phyloP scores from a whole-genome alignment of 2,113 vertebrate species.

The Apodemus speciosus region DNA sequence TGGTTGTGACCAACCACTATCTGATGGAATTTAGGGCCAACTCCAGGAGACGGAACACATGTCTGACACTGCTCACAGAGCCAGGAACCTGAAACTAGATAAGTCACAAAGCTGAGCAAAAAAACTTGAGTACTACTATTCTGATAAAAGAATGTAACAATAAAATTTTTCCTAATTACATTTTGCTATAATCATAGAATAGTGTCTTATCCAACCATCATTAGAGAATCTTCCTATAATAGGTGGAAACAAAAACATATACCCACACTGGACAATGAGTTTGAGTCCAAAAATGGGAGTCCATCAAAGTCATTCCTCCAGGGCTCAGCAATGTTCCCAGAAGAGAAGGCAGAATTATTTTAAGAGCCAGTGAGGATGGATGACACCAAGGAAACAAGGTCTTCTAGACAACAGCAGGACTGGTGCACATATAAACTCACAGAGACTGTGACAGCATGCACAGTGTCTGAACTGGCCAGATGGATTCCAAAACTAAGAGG shows the following conservation, averaged over 20 bases:
- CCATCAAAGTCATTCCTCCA: background rate
- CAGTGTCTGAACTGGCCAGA: background rate
- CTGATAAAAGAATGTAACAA: background rate
- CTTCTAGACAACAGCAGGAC: background rate
- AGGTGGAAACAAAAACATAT: background rate
- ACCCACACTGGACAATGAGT: background rate
- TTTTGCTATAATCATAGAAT: background rate
- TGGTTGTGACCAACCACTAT: background rate
- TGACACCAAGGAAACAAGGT: background rate
- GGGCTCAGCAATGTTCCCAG: background rate
- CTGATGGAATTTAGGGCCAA: background rate
- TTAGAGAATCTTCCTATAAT: background rate
- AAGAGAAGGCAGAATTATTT: background rate
- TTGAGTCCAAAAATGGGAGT: background rate
- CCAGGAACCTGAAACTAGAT: background rate
- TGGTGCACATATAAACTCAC: background rate
- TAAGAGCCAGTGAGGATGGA: background rate
- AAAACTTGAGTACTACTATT: background rate
- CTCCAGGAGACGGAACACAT: too few species aligned
- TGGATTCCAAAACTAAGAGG: background rate
- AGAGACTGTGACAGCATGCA: background rate
- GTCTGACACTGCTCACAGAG: too few species aligned
- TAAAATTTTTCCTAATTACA: background rate
- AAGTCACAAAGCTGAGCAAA: background rate
- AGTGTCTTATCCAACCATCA: background rate